A percentile compares a stretch with the other conserved stretches of the same genome.
Evolutionary conservation across 2,888 invertebrate species (phyloP).

Genomic region (Chromoteleia sp.): DNA sequence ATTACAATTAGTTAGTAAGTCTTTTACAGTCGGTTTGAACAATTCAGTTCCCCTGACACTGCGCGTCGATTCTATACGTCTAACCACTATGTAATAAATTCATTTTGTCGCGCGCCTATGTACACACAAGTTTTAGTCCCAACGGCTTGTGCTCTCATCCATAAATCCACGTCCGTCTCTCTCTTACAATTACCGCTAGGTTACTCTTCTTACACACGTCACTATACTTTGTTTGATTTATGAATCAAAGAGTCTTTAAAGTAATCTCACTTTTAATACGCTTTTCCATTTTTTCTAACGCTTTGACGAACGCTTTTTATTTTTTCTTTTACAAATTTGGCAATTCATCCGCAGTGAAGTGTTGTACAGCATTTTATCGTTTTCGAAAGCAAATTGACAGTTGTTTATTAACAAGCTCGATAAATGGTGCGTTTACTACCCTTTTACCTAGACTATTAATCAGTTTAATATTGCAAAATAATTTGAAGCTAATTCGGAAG

Average conservation of each 20-base stretch:
- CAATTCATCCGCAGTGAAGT: too few species aligned
- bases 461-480: slow-evolving; percentile 17
- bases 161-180: slow-evolving; percentile 45
- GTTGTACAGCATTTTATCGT: too few species aligned
- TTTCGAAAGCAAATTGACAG: too few species aligned
- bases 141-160: slow-evolving; percentile 44
- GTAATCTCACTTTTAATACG: neutral
- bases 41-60: slow-evolving; percentile 68
- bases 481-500: slow-evolving; percentile 21
- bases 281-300: too few species aligned
- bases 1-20: neutral
- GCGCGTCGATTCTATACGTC: slow-evolving; percentile 47
- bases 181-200: slow-evolving; percentile 30
- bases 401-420: neutral
- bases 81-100: slow-evolving; percentile 73
- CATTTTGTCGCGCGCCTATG: slow-evolving; percentile 71
- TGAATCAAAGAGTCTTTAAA: neutral
- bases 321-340: too few species aligned
- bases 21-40: slow-evolving; percentile 59
- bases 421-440: neutral
- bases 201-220: slow-evolving; percentile 29
- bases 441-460: too few species aligned
- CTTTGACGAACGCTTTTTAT: too few species aligned
- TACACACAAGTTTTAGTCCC: slow-evolving; percentile 53
- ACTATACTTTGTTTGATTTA: slow-evolving; percentile 16